phyloP scores from a whole-genome alignment of 2,113 vertebrate genomes.

The Hydrolagus affinis region DNA sequence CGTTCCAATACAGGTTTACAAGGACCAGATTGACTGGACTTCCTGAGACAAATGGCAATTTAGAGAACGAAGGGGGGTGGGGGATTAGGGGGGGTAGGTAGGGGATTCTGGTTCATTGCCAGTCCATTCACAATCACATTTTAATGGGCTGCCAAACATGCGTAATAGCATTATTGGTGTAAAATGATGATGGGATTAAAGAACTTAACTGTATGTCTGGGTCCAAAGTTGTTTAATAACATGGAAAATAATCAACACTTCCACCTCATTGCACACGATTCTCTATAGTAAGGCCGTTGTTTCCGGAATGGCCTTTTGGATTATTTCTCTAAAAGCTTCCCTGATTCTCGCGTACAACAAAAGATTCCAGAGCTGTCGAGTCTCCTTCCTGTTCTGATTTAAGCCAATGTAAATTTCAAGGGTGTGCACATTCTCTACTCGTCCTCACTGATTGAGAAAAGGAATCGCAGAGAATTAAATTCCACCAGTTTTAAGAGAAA shows the following conservation, averaged over 20 bases:
- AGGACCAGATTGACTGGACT: background rate
- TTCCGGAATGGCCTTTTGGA: conserved; percentile 5
- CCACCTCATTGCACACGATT: background rate
- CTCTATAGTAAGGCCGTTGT: background rate
- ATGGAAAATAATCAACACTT: conserved; percentile 2
- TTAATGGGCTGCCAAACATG: too few relatives aligned
- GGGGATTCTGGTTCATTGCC: too few relatives aligned
- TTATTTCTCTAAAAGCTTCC: conserved; percentile 8
- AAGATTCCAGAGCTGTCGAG: conserved; percentile 1
- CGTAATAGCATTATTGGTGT: background rate
- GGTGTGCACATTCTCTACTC: background rate
- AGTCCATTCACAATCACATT: too few relatives aligned
- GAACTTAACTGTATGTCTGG: background rate
- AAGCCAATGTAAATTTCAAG: conserved; percentile 4
- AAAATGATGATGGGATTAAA: background rate
- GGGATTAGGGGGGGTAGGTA: too few relatives aligned
- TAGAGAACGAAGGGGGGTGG: too few relatives aligned
- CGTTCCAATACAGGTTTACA: background rate
- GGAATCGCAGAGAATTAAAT: conserved; percentile 9
- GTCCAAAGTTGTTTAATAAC: conserved; percentile 18
- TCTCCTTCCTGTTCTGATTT: conserved; percentile 19
- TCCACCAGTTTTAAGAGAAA: conserved; percentile 4
- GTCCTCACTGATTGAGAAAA: background rate
- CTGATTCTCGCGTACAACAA: conserved; percentile 4
- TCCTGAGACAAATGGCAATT: background rate